Percentiles rank a stretch among this genome's conserved stretches.
These are phyloP conservation scores for Biston stratarius DNA, from an alignment of 2,888 invertebrate genomes.

Conservation along the genomic window DNA sequence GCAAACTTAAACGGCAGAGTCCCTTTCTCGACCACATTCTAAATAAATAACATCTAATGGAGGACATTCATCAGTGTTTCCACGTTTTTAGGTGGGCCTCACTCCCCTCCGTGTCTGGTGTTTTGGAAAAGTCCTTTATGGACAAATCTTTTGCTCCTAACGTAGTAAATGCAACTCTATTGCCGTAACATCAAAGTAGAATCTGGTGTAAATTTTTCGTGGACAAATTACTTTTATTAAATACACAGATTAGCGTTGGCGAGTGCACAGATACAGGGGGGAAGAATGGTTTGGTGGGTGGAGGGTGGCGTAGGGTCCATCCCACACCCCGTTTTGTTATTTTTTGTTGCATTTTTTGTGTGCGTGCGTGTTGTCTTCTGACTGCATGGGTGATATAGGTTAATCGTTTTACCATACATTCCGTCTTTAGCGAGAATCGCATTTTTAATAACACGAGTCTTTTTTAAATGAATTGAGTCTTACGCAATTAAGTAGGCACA, in stretches of 20 bases:
- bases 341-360: constrained; percentile 83
- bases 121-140: constrained; percentile 70
- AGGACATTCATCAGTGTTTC: constrained; percentile 86
- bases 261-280: constrained; percentile 82
- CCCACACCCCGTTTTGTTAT: constrained; percentile 73
- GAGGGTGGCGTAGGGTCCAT: constrained; percentile 69
- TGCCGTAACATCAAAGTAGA: constrained; percentile 42
- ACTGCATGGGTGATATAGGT: constrained; percentile 60
- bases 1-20: constrained; percentile 80
- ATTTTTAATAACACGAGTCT: no score
- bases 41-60: constrained; percentile 88
- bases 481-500: no score
- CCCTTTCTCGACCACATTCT: constrained; percentile 85
- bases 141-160: constrained; percentile 55
- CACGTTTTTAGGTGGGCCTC: constrained; percentile 84
- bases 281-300: constrained; percentile 57
- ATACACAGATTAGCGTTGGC: constrained; percentile 80
- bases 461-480: no score
- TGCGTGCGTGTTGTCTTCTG: constrained; percentile 67
- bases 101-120: constrained; percentile 77
- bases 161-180: constrained; percentile 50
- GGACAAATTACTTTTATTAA: constrained; percentile 77
- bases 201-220: constrained; percentile 45
- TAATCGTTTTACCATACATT: neutral
- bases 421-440: no score